Evolutionary conservation across 2,797 vertebrate genomes (phyloP).

Genomic region (Prionace glauca): DNA sequence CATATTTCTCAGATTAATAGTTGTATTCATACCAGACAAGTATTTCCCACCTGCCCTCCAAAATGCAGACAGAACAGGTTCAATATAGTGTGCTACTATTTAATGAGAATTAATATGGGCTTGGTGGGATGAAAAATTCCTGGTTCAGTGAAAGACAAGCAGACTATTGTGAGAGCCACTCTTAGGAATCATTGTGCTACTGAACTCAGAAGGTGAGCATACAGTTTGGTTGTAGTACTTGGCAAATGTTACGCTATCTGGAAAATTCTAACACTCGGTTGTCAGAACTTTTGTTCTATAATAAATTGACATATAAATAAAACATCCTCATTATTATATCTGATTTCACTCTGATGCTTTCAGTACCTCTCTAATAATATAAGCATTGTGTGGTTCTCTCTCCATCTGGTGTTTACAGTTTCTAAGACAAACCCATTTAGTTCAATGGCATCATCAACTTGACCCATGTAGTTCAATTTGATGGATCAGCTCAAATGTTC

Average conservation of each 20-base stretch:
- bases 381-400: background rate
- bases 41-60: background rate
- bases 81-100: background rate
- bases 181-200: background rate
- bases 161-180: background rate
- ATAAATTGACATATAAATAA: background rate
- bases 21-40: background rate
- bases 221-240: background rate
- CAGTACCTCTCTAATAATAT: background rate
- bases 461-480: background rate
- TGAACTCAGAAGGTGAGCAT: background rate
- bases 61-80: background rate
- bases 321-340: background rate
- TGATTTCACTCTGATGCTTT: background rate
- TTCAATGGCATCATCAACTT: background rate
- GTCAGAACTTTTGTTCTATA: background rate
- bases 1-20: background rate
- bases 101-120: background rate
- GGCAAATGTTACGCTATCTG: background rate
- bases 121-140: background rate
- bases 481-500: background rate
- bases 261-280: background rate
- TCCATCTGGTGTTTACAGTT: background rate
- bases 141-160: background rate
- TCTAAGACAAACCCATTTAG: background rate